Percentiles rank a stretch among this genome's conserved stretches.
phyloP scores from a whole-genome alignment of 23 tunicate genomes.

The Pegea sp. region DNA sequence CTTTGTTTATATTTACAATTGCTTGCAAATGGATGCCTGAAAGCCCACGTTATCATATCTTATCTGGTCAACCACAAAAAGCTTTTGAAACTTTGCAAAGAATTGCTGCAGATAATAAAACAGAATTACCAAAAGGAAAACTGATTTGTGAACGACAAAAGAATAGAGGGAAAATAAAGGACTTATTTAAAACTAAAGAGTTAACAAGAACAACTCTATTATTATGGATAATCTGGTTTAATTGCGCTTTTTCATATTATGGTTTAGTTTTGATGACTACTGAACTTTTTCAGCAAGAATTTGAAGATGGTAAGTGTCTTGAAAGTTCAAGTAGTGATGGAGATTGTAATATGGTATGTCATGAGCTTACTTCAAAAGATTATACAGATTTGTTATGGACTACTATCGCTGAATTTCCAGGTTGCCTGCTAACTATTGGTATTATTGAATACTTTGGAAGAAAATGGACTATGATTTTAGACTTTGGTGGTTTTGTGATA shows the following conservation, averaged over 20 bases:
- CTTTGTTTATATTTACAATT: constrained; percentile 62
- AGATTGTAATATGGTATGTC: constrained; percentile 75
- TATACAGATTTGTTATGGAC: constrained; percentile 90
- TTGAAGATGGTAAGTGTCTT: constrained; percentile 1
- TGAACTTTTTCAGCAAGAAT: constrained; percentile 77
- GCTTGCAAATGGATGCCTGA: constrained; percentile 96
- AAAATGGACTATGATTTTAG: constrained; percentile 67
- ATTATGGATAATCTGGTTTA: constrained; percentile 95
- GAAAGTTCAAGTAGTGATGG: neutral
- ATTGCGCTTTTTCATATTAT: constrained; percentile 88
- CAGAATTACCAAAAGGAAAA: constrained; percentile 57
- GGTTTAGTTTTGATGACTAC: constrained; percentile 98
- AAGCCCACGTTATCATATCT: constrained; percentile 81
- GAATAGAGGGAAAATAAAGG: constrained; percentile 46
- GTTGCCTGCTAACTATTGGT: constrained; percentile 41
- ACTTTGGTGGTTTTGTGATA: constrained; percentile 55
- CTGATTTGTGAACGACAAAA: constrained; percentile 32
- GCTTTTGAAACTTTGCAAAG: constrained; percentile 64
- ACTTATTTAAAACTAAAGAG: constrained; percentile 42
- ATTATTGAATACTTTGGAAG: constrained; percentile 77
- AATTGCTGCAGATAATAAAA: constrained; percentile 45
- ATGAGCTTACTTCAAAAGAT: constrained; percentile 50
- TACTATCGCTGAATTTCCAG: constrained; percentile 94
- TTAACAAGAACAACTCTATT: constrained; percentile 57
- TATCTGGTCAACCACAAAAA: constrained; percentile 79